Base-by-base conservation (phyloP, 2,113 vertebrate species). In the Catharus minimus region DNA sequence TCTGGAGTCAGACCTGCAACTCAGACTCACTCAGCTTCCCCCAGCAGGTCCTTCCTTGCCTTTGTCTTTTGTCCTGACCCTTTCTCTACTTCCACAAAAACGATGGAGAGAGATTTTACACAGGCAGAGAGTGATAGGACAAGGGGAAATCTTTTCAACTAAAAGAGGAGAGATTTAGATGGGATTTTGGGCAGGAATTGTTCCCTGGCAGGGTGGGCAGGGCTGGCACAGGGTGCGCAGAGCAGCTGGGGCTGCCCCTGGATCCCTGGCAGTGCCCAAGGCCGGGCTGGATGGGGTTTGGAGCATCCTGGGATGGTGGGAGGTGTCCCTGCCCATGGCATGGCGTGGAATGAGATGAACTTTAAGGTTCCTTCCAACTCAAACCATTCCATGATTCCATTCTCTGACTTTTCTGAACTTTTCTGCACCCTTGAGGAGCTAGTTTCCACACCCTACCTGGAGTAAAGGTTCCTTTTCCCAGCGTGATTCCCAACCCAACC, bases 171-270 rank as follows among this genome's bases (percentile, higher is more conserved):
- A 41, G 4, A 22, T 33, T 67, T 32, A 26, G 39, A 13, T 81
- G 47, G 39, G 11, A 55, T 33, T 3, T 5, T 47, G 39, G 4
- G 46, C 5, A 47, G 28, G 10, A 53, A 46, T 74, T 26, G 0
- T 0, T 74, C 8, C 4, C 16, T 41, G 16, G 0, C 1, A 60
- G n/a, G 20, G 39, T 47, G n/a, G 28, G 5, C 0, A 69, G 23
- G 19, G 11, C 68, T 81, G 77, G 68, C 60, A 73, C 38, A 73
- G 23, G 36, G 33, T 80, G 33, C 33, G 33, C 33, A 36, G 33
- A 36, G 33, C 33, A 73, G 46, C 60, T 74, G 61, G 2, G 77
- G 46, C 24, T 88, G 68, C 33, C 47, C 69, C 69, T 57, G 60
- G 43, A 67, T 60, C 53, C 46, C 69, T 81, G 77, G 28, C 1